Percentiles rank a stretch among this genome's conserved stretches.
phyloP scores from a whole-genome alignment of 2,888 invertebrate genomes.

The Pseudolycoriella hygida region DNA sequence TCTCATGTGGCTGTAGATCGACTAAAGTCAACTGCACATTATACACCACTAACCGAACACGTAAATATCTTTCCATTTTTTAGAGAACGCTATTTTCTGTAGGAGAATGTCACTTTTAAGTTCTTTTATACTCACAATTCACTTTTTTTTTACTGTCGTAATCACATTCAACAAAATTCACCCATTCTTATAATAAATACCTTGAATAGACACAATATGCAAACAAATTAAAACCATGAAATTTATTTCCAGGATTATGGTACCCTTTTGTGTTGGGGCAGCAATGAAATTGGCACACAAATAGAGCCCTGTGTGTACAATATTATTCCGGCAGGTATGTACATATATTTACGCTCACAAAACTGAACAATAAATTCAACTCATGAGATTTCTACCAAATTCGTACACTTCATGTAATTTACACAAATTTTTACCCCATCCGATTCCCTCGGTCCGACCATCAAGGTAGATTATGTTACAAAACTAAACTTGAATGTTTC shows the following conservation, averaged over 20 bases:
- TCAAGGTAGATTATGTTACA: conserved; percentile 6
- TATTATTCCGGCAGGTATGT: conserved; percentile 52
- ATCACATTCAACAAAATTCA: background rate
- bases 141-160: no score
- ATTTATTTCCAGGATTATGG: conserved; percentile 40
- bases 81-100: background rate
- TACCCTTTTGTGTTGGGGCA: conserved; percentile 54
- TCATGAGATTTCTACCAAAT: no score
- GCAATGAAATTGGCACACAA: conserved; percentile 53
- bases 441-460: background rate
- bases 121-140: no score
- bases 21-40: conserved; percentile 44
- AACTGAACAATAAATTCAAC: no score
- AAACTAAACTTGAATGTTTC: conserved; percentile 4
- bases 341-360: background rate
- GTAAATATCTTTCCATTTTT: conserved; percentile 19
- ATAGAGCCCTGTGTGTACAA: conserved; percentile 54
- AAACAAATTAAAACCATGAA: conserved; percentile 3
- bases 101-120: no score
- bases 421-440: background rate
- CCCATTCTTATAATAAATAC: background rate
- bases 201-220: background rate
- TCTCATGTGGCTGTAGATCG: conserved; percentile 41
- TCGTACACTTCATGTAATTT: no score
- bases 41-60: conserved; percentile 51